A percentile compares a stretch with the other conserved stretches of the same genome.
Conservation (phyloP, 2,888 invertebrate genomes). For the Orchestes rusci region DNA sequence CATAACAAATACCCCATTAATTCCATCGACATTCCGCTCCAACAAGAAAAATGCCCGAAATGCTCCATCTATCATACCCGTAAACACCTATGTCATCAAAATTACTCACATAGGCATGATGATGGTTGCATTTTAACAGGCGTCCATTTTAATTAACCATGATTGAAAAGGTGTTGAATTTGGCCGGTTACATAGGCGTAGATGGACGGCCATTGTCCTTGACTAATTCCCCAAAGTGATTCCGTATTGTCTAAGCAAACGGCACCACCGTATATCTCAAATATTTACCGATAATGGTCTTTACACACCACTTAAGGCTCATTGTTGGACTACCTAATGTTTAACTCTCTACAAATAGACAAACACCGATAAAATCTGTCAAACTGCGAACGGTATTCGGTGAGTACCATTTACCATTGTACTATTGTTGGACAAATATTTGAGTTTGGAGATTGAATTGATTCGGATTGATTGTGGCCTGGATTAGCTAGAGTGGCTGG, state of each 20-base stretch:
- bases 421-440: constrained; percentile 18
- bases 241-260: constrained; percentile 21
- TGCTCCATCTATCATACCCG: constrained; percentile 15
- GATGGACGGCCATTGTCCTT: constrained; percentile 10
- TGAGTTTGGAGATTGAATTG: constrained; percentile 10
- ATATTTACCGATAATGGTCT: constrained; percentile 36
- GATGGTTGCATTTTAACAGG: constrained; percentile 18
- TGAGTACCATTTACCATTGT: constrained; percentile 16
- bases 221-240: constrained; percentile 15
- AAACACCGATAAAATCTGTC: constrained; percentile 23
- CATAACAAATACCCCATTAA: too few species aligned
- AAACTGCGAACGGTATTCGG: constrained; percentile 15
- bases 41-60: too few species aligned
- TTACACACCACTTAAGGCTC: constrained; percentile 34
- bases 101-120: constrained; percentile 22
- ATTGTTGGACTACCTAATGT: constrained; percentile 34
- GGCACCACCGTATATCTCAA: constrained; percentile 27
- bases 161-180: constrained; percentile 34
- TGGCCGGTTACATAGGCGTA: too few species aligned
- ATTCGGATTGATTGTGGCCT: too few species aligned
- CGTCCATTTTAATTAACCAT: constrained; percentile 30
- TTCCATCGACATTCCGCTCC: too few species aligned
- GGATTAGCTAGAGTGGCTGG: too few species aligned
- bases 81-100: constrained; percentile 26
- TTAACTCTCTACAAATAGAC: constrained; percentile 27